Percentiles rank a stretch among this genome's conserved stretches.
Evolutionary conservation across 2,888 invertebrate genomes (phyloP).

Genomic region (Chelonus formosanus): DNA sequence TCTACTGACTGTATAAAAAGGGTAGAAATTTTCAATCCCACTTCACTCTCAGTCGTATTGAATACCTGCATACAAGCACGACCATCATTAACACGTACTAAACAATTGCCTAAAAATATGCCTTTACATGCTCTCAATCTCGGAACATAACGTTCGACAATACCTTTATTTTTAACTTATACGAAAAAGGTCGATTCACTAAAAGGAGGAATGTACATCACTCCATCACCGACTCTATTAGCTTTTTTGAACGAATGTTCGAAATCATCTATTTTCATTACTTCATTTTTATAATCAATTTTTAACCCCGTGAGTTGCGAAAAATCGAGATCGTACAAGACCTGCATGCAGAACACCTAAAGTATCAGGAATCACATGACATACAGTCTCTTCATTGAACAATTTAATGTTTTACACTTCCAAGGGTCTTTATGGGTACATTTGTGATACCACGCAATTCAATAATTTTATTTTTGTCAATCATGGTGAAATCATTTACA

Average conservation of each 20-base stretch:
- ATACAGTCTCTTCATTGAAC: not conserved
- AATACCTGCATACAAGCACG: not conserved
- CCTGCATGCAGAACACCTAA: constrained; percentile 17
- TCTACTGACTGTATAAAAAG: not conserved
- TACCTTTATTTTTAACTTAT: not conserved
- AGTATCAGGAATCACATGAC: not conserved
- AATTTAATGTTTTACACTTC: not conserved
- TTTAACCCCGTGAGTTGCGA: not conserved
- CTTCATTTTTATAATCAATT: not conserved
- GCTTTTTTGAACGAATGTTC: not conserved
- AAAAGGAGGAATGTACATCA: not conserved
- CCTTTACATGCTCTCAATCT: not conserved
- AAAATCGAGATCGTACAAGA: constrained; percentile 22
- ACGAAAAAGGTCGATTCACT: constrained; percentile 9
- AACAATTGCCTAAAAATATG: not conserved
- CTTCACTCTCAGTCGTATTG: not conserved
- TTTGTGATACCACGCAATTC: too few relatives aligned
- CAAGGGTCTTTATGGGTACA: too few relatives aligned
- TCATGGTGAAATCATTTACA: too few relatives aligned
- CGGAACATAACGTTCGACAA: not conserved
- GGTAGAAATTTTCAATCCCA: not conserved
- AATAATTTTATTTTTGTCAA: too few relatives aligned
- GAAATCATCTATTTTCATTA: not conserved
- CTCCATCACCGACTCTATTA: not conserved
- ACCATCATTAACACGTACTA: not conserved